Base-by-base conservation (phyloP, 2,113 vertebrate genomes). In the Cyprinodon tularosa region DNA sequence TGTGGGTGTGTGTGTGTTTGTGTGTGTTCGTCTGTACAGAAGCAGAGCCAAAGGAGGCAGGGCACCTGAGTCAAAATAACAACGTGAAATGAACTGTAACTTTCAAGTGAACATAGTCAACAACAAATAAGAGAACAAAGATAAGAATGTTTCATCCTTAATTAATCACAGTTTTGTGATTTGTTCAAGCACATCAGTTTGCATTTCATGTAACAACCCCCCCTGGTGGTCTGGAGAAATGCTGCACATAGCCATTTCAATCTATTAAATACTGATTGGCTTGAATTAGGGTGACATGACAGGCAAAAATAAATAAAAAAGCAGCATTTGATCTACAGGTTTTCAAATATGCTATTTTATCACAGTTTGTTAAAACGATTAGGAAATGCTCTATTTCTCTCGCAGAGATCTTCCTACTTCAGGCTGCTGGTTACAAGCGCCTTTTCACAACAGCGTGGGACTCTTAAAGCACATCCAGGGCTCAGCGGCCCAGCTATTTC, bases 111-210 rank as follows among this genome's bases (percentile, higher is more conserved):
- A 89, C 85, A 90, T 91, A 90, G 82, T 88, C 87, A 89, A 88
- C 81, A 92, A 91, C 88, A 92, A 91, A 90, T 87, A 87, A 69
- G 78, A 74, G 78, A 91, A 91, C 87, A 90, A 87, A 87, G 82
- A 76, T 11, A 50, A n/a, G 38, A 78, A 78, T 81, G 83, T 88
- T 86, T 86, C 71, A 80, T 83, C 83, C 75, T 83, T 88, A 86
- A 91, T 90, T 87, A 90, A 85, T 82, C 72, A 82, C 77, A 78
- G 63, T 84, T 57, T 75, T 44, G 70, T n/a, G 64, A 78, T 89
- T 91, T 89, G 83, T 87, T 83, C 72, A 70, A 74, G 70, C 82
- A 69, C 84, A 85, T 88, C 37, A 78, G 81, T 78, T 76, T 83
- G 72, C 87, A 81, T 73, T 47, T 85, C 88, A 81, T 76, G 69